phyloP scores from a whole-genome alignment of 1,140 invertebrate genomes.

The Bombus waltoni region DNA sequence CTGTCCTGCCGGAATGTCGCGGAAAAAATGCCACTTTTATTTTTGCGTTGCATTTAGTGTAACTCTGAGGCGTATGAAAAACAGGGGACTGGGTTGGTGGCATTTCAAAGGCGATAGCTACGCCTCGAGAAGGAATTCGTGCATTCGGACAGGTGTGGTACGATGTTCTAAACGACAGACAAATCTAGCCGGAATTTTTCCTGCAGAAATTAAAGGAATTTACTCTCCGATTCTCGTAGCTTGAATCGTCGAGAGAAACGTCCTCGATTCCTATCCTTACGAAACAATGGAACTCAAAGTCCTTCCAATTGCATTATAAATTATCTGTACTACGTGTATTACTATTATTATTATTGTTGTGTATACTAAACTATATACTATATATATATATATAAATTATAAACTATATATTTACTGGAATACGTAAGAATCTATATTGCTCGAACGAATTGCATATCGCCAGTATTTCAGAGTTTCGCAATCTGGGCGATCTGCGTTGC shows the following conservation, averaged over 20 bases:
- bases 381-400: no score
- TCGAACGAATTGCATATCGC: not conserved
- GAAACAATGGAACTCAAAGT: no score
- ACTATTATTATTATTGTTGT: no score
- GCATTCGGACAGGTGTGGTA: not conserved
- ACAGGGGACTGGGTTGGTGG: constrained; percentile 9
- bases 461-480: not conserved
- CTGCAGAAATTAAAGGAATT: no score
- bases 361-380: no score
- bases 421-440: not conserved
- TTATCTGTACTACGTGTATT: no score
- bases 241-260: no score
- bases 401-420: no score
- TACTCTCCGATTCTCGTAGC: no score
- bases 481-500: not conserved
- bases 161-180: not conserved
- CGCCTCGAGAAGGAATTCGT: not conserved
- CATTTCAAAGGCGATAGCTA: constrained; percentile 25
- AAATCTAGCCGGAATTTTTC: no score
- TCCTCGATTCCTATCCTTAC: no score
- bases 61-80: constrained; percentile 8
- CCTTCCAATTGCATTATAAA: no score
- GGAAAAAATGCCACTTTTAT: constrained; percentile 2
- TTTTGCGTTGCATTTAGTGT: not conserved
- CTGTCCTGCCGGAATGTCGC: not conserved